Base-by-base conservation (phyloP, 2,113 vertebrate genomes). In the Gadus macrocephalus region DNA sequence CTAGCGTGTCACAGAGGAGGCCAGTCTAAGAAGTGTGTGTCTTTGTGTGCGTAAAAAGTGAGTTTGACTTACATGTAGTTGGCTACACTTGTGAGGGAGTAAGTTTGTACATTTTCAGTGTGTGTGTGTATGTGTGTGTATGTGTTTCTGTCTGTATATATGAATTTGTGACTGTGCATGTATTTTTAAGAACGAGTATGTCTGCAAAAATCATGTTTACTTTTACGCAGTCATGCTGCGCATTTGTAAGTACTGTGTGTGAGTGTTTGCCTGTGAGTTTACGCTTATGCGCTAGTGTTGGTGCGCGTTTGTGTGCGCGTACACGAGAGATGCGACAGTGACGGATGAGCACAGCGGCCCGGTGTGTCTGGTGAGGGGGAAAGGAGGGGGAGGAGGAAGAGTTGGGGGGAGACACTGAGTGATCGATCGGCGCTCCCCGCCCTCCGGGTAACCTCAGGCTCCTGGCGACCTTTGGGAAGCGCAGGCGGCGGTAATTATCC, bases 381-480 rank as follows among this genome's bases (percentile, higher is more conserved):
- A 1, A 7, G 31, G 31, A 7, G 31, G 31, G 31, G 31, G 31
- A 7, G 28, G 28, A 5, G 31, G 4, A 7, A 35, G 31, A 35
- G 6, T 4, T 2, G 31, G 31, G 31, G 6, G 31, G 31, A 35
- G 31, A 35, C 77, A 70, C 73, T 76, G 83, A 77, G 80, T 85
- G 85, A 90, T 89, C 86, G 83, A 89, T 89, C 74, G 80, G 76
- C 76, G 74, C 80, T 81, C 75, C 86, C 76, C 83, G 83, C 81
- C 84, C 83, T 83, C 80, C 69, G 69, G 75, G 81, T 84, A 85
- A 90, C 87, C 86, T 80, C 76, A 22, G 86, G 86, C 76, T 82
- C 82, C 70, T 28, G 38, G 74, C 55, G 83, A 90, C 88, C 90
- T 90, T 90, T 89, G 84, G 85, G 85, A 85, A 83, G 81, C 58